phyloP scores from a whole-genome alignment of 2,888 invertebrate species.

The Cryptocephalus moraei region DNA sequence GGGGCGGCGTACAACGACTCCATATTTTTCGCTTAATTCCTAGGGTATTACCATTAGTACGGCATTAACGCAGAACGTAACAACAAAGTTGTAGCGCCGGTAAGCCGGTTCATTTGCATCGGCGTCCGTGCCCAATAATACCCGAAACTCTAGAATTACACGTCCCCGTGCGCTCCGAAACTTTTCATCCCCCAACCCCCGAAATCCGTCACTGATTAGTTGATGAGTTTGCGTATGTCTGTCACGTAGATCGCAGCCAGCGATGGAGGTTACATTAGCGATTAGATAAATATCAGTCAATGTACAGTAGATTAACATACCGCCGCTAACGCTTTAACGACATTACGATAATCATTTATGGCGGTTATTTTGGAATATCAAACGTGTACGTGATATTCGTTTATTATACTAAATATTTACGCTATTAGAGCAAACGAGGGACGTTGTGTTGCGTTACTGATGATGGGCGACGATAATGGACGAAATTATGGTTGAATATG shows the following conservation, averaged over 20 bases:
- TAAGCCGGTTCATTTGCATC: no score
- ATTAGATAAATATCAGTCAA: constrained; percentile 24
- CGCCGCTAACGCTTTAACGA: constrained; percentile 13
- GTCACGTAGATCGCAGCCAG: constrained; percentile 19
- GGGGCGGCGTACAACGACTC: no score
- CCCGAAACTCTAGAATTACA: no score
- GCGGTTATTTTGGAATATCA: constrained; percentile 15
- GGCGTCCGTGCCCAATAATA: no score
- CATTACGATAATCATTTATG: constrained; percentile 15
- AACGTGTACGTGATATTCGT: constrained; percentile 17
- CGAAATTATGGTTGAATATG: no score
- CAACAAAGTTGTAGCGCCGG: no score
- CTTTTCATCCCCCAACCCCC: neutral
- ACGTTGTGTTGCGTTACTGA: neutral
- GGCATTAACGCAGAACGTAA: no score
- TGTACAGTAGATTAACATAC: constrained; percentile 5
- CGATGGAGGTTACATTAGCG: constrained; percentile 16
- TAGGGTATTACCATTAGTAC: no score
- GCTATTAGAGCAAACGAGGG: neutral
- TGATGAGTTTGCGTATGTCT: constrained; percentile 23
- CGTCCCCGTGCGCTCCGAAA: no score
- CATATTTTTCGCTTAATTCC: no score
- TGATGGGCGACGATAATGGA: no score
- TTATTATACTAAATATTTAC: constrained; percentile 3
- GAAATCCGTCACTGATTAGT: constrained; percentile 14